Conservation (phyloP, 2,113 vertebrate genomes). For the Sigmodon hispidus region DNA sequence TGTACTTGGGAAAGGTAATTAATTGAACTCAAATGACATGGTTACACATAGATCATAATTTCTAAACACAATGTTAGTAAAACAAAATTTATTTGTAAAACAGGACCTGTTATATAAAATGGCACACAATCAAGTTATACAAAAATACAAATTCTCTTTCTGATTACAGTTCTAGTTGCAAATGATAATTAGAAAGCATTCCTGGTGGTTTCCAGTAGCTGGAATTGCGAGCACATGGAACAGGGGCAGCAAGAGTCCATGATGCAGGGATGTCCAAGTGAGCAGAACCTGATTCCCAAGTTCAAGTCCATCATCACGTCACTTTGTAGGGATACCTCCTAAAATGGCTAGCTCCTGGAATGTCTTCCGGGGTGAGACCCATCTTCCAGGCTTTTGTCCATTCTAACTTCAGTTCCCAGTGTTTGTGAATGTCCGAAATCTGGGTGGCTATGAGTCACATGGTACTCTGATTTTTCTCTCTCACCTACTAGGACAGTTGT, state of each 20-base stretch:
- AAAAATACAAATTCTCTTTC: slow-evolving; percentile 90
- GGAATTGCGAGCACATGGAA: slow-evolving; percentile 76
- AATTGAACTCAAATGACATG: slow-evolving; percentile 81
- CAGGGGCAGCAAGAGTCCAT: slow-evolving; percentile 72
- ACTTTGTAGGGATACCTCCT: slow-evolving; percentile 69
- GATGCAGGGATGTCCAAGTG: slow-evolving; percentile 78
- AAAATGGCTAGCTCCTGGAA: slow-evolving; percentile 64
- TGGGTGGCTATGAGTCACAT: slow-evolving; percentile 57
- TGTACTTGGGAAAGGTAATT: slow-evolving; percentile 76
- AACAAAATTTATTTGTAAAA: slow-evolving; percentile 87
- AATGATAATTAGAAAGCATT: slow-evolving; percentile 84
- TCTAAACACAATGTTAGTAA: slow-evolving; percentile 87
- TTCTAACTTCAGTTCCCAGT: slow-evolving; percentile 68
- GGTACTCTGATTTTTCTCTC: slow-evolving; percentile 64
- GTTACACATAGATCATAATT: slow-evolving; percentile 84
- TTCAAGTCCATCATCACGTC: slow-evolving; percentile 76
- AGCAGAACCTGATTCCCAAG: slow-evolving; percentile 81
- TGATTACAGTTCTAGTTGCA: slow-evolving; percentile 85
- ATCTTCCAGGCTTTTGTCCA: slow-evolving; percentile 71
- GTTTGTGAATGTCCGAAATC: slow-evolving; percentile 38
- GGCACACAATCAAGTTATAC: slow-evolving; percentile 88
- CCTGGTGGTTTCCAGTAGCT: slow-evolving; percentile 80
- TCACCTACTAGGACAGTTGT: slow-evolving; percentile 69
- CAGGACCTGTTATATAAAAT: slow-evolving; percentile 89
- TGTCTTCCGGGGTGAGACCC: slow-evolving; percentile 75